Conservation (phyloP, 2,113 vertebrate genomes). For the Rhodinocichla rosea region DNA sequence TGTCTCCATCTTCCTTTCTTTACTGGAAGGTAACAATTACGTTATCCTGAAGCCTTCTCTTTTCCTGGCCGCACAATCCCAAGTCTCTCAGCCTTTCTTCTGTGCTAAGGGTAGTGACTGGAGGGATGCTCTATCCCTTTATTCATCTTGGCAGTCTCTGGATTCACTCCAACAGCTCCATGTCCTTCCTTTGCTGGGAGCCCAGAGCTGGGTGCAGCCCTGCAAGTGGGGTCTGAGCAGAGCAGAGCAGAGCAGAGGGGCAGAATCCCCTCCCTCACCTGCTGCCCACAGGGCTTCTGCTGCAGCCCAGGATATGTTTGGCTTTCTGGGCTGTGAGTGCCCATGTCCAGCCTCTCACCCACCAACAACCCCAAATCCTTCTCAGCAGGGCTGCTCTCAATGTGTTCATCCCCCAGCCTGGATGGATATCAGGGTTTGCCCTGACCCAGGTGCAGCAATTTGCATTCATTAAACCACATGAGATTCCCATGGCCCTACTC, state of each 20-base stretch:
- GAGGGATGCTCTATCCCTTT: not conserved
- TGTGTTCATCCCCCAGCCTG: not conserved
- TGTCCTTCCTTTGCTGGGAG: not conserved
- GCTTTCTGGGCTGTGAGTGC: too few species aligned
- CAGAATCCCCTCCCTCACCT: not conserved
- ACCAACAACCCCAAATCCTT: not conserved
- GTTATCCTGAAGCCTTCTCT: not conserved
- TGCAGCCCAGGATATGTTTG: not conserved
- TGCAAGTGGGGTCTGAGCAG: too few species aligned
- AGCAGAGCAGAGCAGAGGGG: not conserved
- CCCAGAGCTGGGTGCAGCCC: not conserved
- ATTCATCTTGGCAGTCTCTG: not conserved
- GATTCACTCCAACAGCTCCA: accelerated
- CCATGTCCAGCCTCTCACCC: not conserved
- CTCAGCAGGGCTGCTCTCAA: accelerated
- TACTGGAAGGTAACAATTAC: not conserved
- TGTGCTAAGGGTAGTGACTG: not conserved
- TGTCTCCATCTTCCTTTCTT: not conserved
- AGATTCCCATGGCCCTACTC: not conserved
- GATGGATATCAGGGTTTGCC: not conserved
- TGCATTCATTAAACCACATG: not conserved
- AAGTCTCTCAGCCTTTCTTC: not conserved
- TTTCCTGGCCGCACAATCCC: not conserved
- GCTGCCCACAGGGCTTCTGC: accelerated
- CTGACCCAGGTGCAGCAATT: not conserved